Evolutionary conservation across 2,797 vertebrate species (phyloP), one percentile per base, ranked within the genome.

Genomic region (Macropus fuliginosus): DNA sequence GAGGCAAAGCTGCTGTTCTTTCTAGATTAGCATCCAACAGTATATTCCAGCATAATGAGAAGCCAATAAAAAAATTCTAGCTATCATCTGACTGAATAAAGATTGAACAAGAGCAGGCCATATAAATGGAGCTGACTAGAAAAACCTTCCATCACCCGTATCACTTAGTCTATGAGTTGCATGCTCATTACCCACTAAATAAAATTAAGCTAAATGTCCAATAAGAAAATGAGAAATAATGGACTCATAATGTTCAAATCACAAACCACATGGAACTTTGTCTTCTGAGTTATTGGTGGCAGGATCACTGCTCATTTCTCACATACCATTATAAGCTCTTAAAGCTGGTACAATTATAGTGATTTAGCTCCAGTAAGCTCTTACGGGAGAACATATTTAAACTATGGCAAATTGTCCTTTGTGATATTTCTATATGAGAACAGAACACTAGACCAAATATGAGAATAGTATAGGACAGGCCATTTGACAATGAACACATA

Each of bases 371-470:
- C 56, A 0, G 0, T 2, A 93, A 62, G 55, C 90, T 97, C 95
- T 98, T 97, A 96, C 96, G 11, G 46, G 93, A 95, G 55, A 96
- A 95, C 93, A 96, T 94, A 96, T 95, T 97, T 96, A 98, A 93
- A 34, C 14, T 93, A 95, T 90, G 92, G 31, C 13, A 96, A 96
- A 92, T 52, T 90, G 56, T 96, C 8, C 3, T 95, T 98, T 93
- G 91, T 24, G 55, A 56, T 92, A 4, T 87, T 97, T 97, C 97
- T 96, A 56, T 97, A 54, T 13, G 95, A 74, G 93, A 93, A 96
- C 52, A 94, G 27, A 95, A 93, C 97, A 97, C 21, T 10, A 87
- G 91, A 6, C 93, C 92, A 93, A 92, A 87, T 74, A 55, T 57
- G 27, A 94, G 16, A 95, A 4, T 28, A 0, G 9, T 18, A 2